Evolutionary conservation across 1,140 invertebrate genomes (phyloP).

Genomic region (Magallana gigas): DNA sequence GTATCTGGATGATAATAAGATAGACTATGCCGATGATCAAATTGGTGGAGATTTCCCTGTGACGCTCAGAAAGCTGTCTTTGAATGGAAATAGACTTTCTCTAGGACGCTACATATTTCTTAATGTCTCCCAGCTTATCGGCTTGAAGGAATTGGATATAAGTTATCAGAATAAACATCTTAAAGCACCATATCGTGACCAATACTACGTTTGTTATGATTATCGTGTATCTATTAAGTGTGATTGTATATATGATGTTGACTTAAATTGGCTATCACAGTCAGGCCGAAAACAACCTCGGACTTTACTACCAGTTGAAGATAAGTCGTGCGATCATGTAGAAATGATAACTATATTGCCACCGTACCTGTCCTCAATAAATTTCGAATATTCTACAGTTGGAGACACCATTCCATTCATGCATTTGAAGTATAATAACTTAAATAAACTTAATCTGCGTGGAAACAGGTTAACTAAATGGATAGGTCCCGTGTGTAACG

Average conservation of each 20-base stretch:
- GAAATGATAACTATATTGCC: not conserved
- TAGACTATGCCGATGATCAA: not conserved
- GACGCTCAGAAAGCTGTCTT: not conserved
- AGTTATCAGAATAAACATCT: not conserved
- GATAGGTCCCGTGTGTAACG: not conserved
- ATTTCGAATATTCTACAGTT: not conserved
- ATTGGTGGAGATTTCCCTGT: not conserved
- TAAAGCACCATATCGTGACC: not conserved
- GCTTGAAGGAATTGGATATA: not conserved
- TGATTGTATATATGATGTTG: not conserved
- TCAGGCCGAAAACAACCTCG: too few relatives aligned
- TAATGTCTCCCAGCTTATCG: not conserved
- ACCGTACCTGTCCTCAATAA: not conserved
- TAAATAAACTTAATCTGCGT: not conserved
- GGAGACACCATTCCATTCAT: not conserved
- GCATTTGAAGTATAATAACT: not conserved
- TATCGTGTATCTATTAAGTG: not conserved
- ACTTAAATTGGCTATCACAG: too few relatives aligned
- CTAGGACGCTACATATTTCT: not conserved
- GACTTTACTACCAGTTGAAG: not conserved
- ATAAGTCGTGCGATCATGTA: not conserved
- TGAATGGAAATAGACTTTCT: not conserved
- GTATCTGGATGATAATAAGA: not conserved
- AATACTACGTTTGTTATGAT: not conserved
- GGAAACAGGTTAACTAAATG: not conserved